Percentiles rank a stretch among this genome's conserved stretches.
Evolutionary conservation across 1,140 invertebrate species (phyloP).

Genomic region (Babylonia areolata): DNA sequence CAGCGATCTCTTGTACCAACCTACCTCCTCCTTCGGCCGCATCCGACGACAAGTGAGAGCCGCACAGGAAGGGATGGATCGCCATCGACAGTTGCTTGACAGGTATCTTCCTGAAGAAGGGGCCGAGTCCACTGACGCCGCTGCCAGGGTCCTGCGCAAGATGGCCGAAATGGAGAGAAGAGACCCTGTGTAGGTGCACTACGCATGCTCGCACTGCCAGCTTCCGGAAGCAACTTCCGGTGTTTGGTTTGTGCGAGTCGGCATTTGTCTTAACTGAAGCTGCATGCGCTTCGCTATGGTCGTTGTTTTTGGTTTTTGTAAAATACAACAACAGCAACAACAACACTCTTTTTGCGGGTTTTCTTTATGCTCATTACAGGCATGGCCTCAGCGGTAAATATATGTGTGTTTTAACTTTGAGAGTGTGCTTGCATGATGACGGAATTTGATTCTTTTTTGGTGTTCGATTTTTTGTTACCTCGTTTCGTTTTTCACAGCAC

Average conservation of each 20-base stretch:
- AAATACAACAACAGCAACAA: too few relatives aligned
- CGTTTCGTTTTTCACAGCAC: too few relatives aligned
- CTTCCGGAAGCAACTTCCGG: conserved; percentile 15
- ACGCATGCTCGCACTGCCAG: neutral
- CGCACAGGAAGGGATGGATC: conserved; percentile 63
- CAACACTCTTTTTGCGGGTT: neutral
- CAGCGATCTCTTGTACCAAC: conserved; percentile 54
- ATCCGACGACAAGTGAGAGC: conserved; percentile 57
- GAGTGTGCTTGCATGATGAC: neutral
- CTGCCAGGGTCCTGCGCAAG: conserved; percentile 35
- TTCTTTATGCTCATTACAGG: neutral
- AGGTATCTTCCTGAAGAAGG: conserved; percentile 52
- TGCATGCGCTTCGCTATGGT: neutral
- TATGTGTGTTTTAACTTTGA: neutral
- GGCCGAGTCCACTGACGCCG: conserved; percentile 9
- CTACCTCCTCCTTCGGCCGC: conserved; percentile 47
- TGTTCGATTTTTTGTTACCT: too few relatives aligned
- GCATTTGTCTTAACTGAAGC: neutral
- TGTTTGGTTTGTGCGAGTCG: neutral
- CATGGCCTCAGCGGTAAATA: neutral
- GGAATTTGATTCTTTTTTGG: too few relatives aligned
- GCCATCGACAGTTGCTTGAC: conserved; percentile 64
- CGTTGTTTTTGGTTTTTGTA: too few relatives aligned
- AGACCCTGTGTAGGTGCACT: conserved; percentile 29
- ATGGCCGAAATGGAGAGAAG: conserved; percentile 36